phyloP scores from a whole-genome alignment of 1,140 invertebrate species.

The Dendrolimus punctatus region DNA sequence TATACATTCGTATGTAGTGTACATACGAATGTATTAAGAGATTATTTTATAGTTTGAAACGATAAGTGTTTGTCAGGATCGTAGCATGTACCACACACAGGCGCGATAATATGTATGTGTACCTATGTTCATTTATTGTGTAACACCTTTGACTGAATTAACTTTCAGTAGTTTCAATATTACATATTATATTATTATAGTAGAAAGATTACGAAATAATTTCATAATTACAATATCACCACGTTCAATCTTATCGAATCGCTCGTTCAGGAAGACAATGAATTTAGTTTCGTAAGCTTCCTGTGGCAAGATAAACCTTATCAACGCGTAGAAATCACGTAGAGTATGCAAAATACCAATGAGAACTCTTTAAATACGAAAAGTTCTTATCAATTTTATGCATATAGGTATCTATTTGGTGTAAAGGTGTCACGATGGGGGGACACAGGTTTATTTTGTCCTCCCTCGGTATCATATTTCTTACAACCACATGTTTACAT shows the following conservation, averaged over 20 bases:
- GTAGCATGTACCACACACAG: no score
- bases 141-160: background rate
- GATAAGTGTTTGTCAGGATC: no score
- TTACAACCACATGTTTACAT: constrained; percentile 26
- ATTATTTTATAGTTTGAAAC: no score
- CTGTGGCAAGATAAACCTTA: no score
- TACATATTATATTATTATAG: background rate
- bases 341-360: constrained; percentile 18
- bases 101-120: no score
- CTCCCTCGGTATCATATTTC: constrained; percentile 32
- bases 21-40: no score
- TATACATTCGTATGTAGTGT: no score
- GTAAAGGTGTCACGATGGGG: constrained; percentile 35
- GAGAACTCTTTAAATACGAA: constrained; percentile 33
- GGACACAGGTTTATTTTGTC: constrained; percentile 39
- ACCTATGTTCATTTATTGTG: no score
- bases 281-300: no score
- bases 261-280: background rate
- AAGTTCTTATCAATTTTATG: constrained; percentile 12
- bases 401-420: constrained; percentile 17
- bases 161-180: background rate
- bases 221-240: constrained; percentile 19
- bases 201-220: no score
- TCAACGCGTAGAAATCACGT: constrained; percentile 18
- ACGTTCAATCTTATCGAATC: constrained; percentile 42